phyloP scores from a whole-genome alignment of 2,888 invertebrate species.

The Oscheius myriophilus region DNA sequence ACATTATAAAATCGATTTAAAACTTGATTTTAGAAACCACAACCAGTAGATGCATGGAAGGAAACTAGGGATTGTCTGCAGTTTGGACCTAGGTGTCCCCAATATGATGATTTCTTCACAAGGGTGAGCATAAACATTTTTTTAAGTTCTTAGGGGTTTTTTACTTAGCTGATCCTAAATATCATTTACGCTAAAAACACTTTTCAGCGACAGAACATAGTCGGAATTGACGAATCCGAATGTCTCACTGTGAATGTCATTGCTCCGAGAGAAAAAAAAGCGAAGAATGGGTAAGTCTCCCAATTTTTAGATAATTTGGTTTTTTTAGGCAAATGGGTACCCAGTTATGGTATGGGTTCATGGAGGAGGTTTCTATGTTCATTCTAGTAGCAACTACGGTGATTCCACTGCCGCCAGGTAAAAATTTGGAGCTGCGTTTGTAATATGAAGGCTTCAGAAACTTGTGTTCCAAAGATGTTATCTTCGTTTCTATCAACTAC shows the following conservation, averaged over 20 bases:
- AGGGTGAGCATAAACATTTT: too few species aligned
- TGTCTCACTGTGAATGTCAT: slow-evolving; percentile 60
- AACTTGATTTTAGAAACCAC: slow-evolving; percentile 48
- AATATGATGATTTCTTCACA: slow-evolving; percentile 41
- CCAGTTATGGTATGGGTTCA: slow-evolving; percentile 61
- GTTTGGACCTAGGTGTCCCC: slow-evolving; percentile 58
- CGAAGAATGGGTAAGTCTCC: slow-evolving; percentile 36
- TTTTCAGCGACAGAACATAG: slow-evolving; percentile 28
- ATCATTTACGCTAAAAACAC: slow-evolving; percentile 51
- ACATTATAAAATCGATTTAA: background rate
- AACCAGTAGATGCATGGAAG: slow-evolving; percentile 39
- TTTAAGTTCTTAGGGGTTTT: slow-evolving; percentile 17
- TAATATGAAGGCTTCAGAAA: slow-evolving; percentile 43
- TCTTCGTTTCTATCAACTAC: slow-evolving; percentile 64
- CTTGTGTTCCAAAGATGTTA: slow-evolving; percentile 58
- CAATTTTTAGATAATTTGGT: slow-evolving; percentile 12
- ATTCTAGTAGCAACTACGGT: slow-evolving; percentile 49
- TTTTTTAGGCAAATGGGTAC: slow-evolving; percentile 42
- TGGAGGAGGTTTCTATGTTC: slow-evolving; percentile 56
- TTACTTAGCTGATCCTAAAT: slow-evolving; percentile 55
- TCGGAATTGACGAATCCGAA: slow-evolving; percentile 44
- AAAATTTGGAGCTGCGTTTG: background rate
- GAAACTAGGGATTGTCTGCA: slow-evolving; percentile 47
- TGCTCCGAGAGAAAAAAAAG: slow-evolving; percentile 45
- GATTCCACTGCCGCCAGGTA: slow-evolving; percentile 39